Evolutionary conservation across 2,113 vertebrate species (phyloP).

Genomic region (Zapus hudsonius): DNA sequence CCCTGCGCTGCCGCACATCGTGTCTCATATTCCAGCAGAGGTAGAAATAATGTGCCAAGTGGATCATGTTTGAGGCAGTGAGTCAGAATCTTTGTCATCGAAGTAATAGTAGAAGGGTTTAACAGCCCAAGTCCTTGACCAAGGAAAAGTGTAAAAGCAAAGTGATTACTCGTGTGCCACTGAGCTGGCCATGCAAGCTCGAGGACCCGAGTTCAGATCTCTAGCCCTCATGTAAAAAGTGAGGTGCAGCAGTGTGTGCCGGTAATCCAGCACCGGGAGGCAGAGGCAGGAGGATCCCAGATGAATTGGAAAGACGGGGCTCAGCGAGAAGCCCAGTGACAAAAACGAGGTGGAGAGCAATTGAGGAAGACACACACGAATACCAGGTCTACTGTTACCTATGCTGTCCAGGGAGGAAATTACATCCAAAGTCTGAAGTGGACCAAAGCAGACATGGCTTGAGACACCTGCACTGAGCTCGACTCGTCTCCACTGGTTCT

Average conservation of each 20-base stretch:
- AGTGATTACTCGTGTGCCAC: no score
- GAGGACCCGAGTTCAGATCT: no score
- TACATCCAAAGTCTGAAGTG: neutral
- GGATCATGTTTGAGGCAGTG: neutral
- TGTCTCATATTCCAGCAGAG: neutral
- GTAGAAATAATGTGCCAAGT: neutral
- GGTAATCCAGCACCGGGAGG: no score
- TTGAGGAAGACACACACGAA: no score
- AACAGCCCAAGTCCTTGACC: neutral
- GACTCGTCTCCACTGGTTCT: accelerated
- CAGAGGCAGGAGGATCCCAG: no score
- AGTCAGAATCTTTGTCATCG: neutral
- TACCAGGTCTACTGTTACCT: neutral
- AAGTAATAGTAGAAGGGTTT: neutral
- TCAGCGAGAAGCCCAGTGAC: no score
- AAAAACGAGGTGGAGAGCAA: no score
- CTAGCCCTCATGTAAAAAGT: no score
- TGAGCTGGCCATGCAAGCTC: no score
- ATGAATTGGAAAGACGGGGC: no score
- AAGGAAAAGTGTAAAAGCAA: neutral
- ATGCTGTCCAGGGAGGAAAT: neutral
- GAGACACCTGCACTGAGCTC: no score
- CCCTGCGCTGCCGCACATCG: neutral
- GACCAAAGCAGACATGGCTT: accelerated
- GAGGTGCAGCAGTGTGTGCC: no score